Base-by-base conservation (phyloP, 2,797 vertebrate genomes). In the Clarias fuscus region DNA sequence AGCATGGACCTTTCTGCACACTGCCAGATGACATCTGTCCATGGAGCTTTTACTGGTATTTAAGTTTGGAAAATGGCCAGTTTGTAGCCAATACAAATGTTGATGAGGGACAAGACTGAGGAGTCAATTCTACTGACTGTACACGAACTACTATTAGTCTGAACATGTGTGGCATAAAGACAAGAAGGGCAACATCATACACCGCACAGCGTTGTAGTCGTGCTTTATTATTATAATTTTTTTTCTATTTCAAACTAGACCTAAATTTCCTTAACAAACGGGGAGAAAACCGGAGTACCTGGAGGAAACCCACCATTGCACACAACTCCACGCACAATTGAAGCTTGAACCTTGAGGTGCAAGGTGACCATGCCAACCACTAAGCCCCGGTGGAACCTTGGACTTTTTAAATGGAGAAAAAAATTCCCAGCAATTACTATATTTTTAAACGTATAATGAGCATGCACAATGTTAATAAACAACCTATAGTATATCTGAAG, bases 41-140 rank as follows among this genome's bases (percentile, higher is more conserved):
- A 13, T 96, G 94, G 94, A 88, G 88, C 0, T 15, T 92, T 77
- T 93, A 90, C 91, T 94, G 94, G 94, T 88, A 93, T 75, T 84
- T 95, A 80, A 95, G 94, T 87, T 89, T 79, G 86, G 87, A 77
- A 86, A 33, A 11, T n/a, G 0, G 13, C 2, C n/a, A 24, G 62
- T 37, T 7, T 40, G 2, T 11, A 70, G 8, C 68, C 15, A 84
- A 17, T 15, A 56, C 30, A 13, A 73, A 72, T 43, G 18, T 65
- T 61, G 3, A 20, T 5, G 40, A 65, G 30, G 59, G 10, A n/a
- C 30, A 48, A 43, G 37, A 17, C 14, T 64, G 37, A 79, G 10
- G 58, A 48, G 7, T 24, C 37, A 65, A n/a, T 48, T 17, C 24
- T 65, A 11, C 15, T 48, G 22, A 81, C 40, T n/a, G 13, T 0